Percentiles rank a stretch among this genome's conserved stretches.
Conservation (phyloP, 2,888 invertebrate genomes). For the Crepidodera aurea region DNA sequence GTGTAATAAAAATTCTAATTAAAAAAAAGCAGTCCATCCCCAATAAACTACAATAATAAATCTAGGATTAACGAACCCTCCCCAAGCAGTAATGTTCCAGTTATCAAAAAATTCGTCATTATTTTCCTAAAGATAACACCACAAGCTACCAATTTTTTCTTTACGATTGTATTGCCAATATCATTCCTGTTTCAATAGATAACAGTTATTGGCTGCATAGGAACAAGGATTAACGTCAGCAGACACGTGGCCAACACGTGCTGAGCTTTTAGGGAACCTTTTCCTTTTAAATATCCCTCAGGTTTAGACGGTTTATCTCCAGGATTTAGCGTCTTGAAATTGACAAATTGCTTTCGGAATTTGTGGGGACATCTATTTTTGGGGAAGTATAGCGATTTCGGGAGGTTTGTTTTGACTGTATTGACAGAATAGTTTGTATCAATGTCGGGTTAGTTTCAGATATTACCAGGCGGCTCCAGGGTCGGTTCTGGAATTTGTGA, state of each 20-base stretch:
- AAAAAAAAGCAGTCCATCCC: no score
- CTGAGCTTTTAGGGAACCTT: conserved; percentile 30
- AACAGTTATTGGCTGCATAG: conserved; percentile 31
- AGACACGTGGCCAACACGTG: conserved; percentile 40
- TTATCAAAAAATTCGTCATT: conserved; percentile 13
- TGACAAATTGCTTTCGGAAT: conserved; percentile 42
- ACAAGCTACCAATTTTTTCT: neutral
- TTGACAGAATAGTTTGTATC: neutral
- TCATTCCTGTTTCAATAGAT: conserved; percentile 12
- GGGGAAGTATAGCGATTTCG: conserved; percentile 6
- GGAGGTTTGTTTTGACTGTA: neutral
- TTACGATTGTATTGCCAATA: neutral
- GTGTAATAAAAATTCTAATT: no score
- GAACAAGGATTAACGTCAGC: conserved; percentile 32
- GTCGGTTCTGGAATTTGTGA: no score
- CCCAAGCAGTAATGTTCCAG: neutral
- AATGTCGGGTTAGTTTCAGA: no score
- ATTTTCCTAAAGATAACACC: neutral
- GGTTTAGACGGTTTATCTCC: conserved; percentile 31
- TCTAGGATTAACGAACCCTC: no score
- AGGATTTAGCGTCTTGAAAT: conserved; percentile 39
- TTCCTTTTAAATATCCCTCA: conserved; percentile 31
- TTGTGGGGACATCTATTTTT: conserved; percentile 35
- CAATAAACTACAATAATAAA: no score
- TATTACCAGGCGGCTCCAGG: no score